Conservation (phyloP, 2,113 vertebrate genomes). For the Hoplias malabaricus region DNA sequence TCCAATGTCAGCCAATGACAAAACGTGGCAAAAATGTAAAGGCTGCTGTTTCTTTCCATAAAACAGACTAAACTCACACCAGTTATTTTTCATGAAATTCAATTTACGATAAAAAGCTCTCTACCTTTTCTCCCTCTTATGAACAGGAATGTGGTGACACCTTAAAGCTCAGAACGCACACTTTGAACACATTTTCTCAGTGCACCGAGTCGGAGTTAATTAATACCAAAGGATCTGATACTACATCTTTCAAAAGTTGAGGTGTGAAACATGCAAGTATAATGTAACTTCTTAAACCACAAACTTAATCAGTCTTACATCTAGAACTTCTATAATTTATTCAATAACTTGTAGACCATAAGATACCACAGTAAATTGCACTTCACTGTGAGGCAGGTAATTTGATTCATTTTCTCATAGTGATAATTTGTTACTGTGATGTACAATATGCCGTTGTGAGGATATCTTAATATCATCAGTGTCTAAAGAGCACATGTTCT, state of each 20-base stretch:
- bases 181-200: neutral
- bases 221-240: neutral
- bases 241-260: neutral
- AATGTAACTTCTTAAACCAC: no score
- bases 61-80: neutral
- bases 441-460: no score
- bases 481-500: no score
- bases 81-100: neutral
- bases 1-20: no score
- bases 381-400: no score
- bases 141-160: neutral
- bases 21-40: no score
- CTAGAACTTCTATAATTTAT: neutral
- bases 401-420: no score
- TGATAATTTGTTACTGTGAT: no score
- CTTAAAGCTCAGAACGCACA: neutral
- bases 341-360: neutral
- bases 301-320: neutral
- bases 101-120: neutral
- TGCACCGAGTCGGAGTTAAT: neutral
- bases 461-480: no score
- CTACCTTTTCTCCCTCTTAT: neutral
- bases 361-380: no score
- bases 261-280: neutral
- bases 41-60: neutral